These are phyloP conservation scores for Centruroides sculpturatus DNA, from an alignment of 1,140 invertebrate species.

Conservation along the genomic window DNA sequence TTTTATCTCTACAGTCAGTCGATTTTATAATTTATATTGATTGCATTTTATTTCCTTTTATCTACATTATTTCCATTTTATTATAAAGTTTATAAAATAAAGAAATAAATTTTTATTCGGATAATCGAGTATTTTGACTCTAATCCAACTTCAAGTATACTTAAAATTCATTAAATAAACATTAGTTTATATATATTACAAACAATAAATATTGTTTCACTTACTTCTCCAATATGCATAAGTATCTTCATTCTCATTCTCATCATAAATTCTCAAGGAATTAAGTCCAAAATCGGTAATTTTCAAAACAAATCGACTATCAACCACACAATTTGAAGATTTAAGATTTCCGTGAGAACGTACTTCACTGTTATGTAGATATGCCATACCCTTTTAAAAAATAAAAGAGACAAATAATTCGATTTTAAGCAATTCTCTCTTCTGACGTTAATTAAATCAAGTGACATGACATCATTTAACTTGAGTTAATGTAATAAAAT, in stretches of 20 bases:
- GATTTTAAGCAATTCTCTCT: too few species aligned
- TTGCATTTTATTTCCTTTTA: too few species aligned
- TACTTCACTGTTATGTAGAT: conserved; percentile 74
- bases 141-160: not conserved
- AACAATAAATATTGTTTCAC: conserved; percentile 1
- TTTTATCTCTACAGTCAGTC: too few species aligned
- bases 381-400: conserved; percentile 68
- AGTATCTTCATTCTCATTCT: conserved; percentile 42
- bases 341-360: conserved; percentile 89
- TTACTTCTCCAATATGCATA: conserved; percentile 11
- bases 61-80: too few species aligned
- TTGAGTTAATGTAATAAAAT: too few species aligned
- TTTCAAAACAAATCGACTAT: conserved; percentile 84
- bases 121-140: too few species aligned
- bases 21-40: too few species aligned
- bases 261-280: conserved; percentile 49
- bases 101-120: too few species aligned
- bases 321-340: conserved; percentile 82
- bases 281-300: conserved; percentile 87
- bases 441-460: too few species aligned
- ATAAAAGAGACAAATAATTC: not conserved
- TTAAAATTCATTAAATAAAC: conserved; percentile 9
- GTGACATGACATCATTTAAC: too few species aligned
- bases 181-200: conserved; percentile 4
- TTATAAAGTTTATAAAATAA: too few species aligned